phyloP scores from a whole-genome alignment of 2,888 invertebrate genomes.

The Margaritifera margaritifera region DNA sequence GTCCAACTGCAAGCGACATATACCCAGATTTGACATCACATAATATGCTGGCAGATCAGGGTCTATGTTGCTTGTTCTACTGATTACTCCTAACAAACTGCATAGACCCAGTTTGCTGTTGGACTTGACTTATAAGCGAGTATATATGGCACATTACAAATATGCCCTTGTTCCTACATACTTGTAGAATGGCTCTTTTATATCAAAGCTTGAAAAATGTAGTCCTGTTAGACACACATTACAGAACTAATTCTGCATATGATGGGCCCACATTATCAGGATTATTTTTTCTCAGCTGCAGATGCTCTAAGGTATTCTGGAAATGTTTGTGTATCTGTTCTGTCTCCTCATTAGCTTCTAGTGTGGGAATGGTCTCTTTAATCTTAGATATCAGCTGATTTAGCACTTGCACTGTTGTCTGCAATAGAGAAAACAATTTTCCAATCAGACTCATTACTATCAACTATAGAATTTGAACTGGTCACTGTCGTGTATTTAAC shows the following conservation, averaged over 20 bases:
- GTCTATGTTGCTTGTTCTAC: too few relatives aligned
- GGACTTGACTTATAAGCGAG: too few relatives aligned
- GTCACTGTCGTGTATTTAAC: not conserved
- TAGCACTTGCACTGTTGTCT: conserved; percentile 81
- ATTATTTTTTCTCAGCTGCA: conserved; percentile 58
- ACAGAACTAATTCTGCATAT: conserved; percentile 63
- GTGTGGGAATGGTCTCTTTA: conserved; percentile 91
- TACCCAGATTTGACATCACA: too few relatives aligned
- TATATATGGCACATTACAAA: too few relatives aligned
- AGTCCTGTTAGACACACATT: conserved; percentile 8
- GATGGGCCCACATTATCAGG: conserved; percentile 57
- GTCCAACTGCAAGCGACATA: too few relatives aligned
- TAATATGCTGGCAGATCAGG: too few relatives aligned
- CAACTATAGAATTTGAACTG: not conserved
- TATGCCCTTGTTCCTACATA: too few relatives aligned
- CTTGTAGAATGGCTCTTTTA: too few relatives aligned
- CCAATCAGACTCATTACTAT: not conserved
- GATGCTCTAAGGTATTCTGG: conserved; percentile 75
- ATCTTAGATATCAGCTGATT: conserved; percentile 91
- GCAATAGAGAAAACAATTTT: conserved; percentile 38
- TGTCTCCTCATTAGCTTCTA: conserved; percentile 95
- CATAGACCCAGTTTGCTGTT: too few relatives aligned
- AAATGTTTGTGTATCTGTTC: conserved; percentile 97
- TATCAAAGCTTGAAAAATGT: too few relatives aligned
- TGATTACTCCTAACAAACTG: too few relatives aligned